Base-by-base conservation (phyloP, 2,113 vertebrate species). In the Bungarus multicinctus region DNA sequence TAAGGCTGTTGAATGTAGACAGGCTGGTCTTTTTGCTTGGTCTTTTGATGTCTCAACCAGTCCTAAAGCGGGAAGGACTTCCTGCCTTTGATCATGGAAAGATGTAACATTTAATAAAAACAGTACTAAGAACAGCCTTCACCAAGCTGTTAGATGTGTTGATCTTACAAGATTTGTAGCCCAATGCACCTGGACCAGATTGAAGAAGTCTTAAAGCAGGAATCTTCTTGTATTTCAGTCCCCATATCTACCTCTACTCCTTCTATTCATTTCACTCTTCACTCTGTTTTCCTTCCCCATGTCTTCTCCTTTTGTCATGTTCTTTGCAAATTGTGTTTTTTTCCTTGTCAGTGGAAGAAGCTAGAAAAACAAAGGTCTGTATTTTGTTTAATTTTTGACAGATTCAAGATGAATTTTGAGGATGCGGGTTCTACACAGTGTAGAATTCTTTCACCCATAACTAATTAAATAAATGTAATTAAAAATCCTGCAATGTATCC, bases 391-490 rank as follows among this genome's bases (percentile, higher is more conserved):
- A 11, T 47, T 87, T 91, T 50, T 91, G 85, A 87, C 47, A 52
- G 16, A 34, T 43, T 18, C 34, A 52, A 87, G 45, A 47, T 85
- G 64, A 52, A 4, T 39, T 43, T 57, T 81, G 39, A 88, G 34
- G 30, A 47, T 14, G 20, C 0, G 12, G 86, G 7, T 39, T 55
- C 54, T n/a, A 27, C 53, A 87, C 25, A 43, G 22, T 53, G 25
- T 60, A 45, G 30, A 94, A 95, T 97, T 96, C 94, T 96, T 96
- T 97, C 96, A 97, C 96, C 96, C 96, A 97, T 97, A 98, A 97
- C 97, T 97, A 94, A 96, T 98, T 97, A 97, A 97, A 97, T 95
- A 97, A 97, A 97, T 97, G 97, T 97, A 97, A 97, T 97, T 97
- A 90, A 90, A 98, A 98, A 97, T 95, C 96, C 95, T 95, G 95